These are phyloP conservation scores for Sphecodes monilicornis DNA, from an alignment of 2,888 invertebrate species.

Conservation along the genomic window DNA sequence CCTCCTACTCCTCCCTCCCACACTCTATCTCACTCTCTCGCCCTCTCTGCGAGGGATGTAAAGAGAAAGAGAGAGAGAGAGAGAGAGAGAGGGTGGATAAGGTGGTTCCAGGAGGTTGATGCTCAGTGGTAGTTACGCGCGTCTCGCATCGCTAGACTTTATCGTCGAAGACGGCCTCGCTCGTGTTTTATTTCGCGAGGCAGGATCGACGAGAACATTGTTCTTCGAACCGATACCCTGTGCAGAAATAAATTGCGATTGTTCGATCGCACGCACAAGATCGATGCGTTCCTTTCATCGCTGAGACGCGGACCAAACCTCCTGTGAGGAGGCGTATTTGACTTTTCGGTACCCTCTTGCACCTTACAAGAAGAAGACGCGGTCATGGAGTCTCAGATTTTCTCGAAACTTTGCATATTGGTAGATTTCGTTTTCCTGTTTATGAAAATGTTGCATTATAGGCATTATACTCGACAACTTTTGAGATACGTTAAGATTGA, in stretches of 20 bases:
- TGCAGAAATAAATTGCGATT: neutral
- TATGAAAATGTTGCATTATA: no score
- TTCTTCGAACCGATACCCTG: neutral
- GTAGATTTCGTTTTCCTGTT: no score
- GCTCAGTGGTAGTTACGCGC: conserved; percentile 17
- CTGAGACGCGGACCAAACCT: neutral
- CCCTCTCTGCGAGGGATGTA: neutral
- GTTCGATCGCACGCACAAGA: neutral
- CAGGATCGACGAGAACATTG: neutral
- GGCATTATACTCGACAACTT: no score
- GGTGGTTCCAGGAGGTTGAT: neutral
- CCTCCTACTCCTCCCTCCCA: neutral
- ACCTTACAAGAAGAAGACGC: no score
- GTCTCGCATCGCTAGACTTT: conserved; percentile 19
- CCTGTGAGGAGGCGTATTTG: neutral
- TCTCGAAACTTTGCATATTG: no score
- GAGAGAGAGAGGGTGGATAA: neutral
- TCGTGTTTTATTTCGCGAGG: conserved; percentile 25
- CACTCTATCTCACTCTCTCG: no score
- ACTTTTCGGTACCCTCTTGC: neutral
- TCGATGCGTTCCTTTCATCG: neutral
- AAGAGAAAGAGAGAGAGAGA: no score
- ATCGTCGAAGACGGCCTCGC: conserved; percentile 20
- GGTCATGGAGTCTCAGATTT: no score
- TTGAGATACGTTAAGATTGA: no score